Base-by-base conservation (phyloP, 1,140 invertebrate genomes). In the Oncopeltus fasciatus region DNA sequence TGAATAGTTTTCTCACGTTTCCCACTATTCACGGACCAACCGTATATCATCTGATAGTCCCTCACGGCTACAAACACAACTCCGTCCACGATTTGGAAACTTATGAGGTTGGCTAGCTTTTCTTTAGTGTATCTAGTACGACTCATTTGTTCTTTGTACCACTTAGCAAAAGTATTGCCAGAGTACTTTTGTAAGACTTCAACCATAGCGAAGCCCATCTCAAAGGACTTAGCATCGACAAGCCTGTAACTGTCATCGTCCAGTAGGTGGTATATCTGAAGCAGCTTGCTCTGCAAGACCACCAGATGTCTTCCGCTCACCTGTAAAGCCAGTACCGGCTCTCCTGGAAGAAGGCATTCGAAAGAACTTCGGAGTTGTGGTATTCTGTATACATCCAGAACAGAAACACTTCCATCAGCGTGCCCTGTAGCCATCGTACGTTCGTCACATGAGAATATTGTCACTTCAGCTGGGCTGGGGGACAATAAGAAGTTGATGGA, bases 11-110 rank as follows among this genome's bases (percentile, higher is more conserved):
- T 38, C 9, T 3, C 27, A 12, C 62, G 20, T 56, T 60, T 64
- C 16, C 62, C 57, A 26, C 43, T n/a, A 12, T 38, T 51, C 21
- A 59, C 18, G 9, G 67, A 33, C 69, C 58, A 21, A 64, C 47
- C 62, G 33, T 64, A 43, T 65, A 68, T 20, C 71, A 29, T 24
- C 70, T 51, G 60, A 69, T 9, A 31, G 67, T 21, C 18, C 33
- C 28, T 2, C 59, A 57, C 8, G 33, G 26, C 64, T 18, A 62
- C 38, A 14, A 18, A 64, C 16, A 57, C 16, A 29, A 49, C 67
- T 69, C 71, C 69, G 71, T 62, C 18, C 33, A 66, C 26, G 59
- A 56, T 24, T 3, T 24, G n/a, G 24, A 47, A 43, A 24, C 38
- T 33, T 3, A 53, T 29, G 28, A 16, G 5, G n/a, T 9, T 28